Base-by-base conservation (phyloP, 2,888 invertebrate species). In the Plebejus argus region DNA sequence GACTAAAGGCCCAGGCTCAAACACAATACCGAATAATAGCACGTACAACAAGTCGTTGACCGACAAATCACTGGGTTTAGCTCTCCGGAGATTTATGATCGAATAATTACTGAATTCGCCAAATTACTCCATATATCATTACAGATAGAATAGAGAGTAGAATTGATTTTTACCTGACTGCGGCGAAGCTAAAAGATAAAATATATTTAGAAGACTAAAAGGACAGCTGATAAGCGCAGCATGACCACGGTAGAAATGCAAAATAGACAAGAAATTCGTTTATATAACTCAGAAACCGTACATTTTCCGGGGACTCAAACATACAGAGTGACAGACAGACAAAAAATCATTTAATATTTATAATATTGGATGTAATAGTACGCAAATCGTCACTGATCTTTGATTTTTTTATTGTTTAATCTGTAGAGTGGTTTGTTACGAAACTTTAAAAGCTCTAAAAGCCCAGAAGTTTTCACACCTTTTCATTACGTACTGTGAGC, bases 31-130 rank as follows among this genome's bases (percentile, higher is more conserved):
- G 23, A 74, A 74, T 74, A 53, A 28, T 74, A 53, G 49, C 74
- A 74, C 74, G 74, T 74, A 74, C 74, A 49, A 45, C 23, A 23
- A 45, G 74, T 71, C 35, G 71, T 53, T 53, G 74, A 74, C 53
- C 86, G 83, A 85, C 86, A 82, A 86, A 84, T 84, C 81, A 83
- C 81, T 77, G 83, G 82, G 83, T 83, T 81, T 83, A 80, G 79
- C 80, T 79, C 84, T 80, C 81, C 79, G 81, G 82, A 80, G 81
- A 82, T 78, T 84, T 82, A 84, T 83, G 53, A 39, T 72, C 71
- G 77, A 77, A 72, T 72, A 35, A 23, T 35, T 71, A 72, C 53
- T 39, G 39, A 71, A 72, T 56, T 23, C 58, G 58, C 71, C 56
- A 77, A 76, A 77, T 77, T 58, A 56, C 4, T 53, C 49, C 35